A percentile compares a stretch with the other conserved stretches of the same genome.
Evolutionary conservation across 2,113 vertebrate species (phyloP).

Genomic region (Lophura nycthemera): DNA sequence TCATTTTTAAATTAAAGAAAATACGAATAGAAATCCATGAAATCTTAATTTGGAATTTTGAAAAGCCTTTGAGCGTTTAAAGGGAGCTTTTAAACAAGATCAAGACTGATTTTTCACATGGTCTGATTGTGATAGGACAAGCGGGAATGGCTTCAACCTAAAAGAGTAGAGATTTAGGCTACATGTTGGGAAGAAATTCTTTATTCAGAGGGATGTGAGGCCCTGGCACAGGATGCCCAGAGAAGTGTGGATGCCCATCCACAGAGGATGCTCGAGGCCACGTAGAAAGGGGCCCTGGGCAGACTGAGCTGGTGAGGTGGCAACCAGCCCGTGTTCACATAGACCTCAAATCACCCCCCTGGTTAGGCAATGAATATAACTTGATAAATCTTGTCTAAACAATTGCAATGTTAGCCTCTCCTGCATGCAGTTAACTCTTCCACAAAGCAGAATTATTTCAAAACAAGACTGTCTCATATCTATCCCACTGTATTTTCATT

Average conservation of each 20-base stretch:
- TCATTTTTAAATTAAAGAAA: background rate
- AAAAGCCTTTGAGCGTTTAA: background rate
- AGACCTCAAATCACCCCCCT: background rate
- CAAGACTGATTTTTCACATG: background rate
- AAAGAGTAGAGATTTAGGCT: too few species aligned
- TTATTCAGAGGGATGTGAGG: too few species aligned
- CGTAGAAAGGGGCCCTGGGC: too few species aligned
- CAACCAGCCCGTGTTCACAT: background rate
- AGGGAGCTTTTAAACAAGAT: background rate
- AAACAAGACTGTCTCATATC: background rate
- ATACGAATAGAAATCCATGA: background rate
- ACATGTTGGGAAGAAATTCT: too few species aligned
- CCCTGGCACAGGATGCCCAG: background rate
- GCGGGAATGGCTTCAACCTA: too few species aligned
- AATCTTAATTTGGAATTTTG: background rate
- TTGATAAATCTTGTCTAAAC: background rate
- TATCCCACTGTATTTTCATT: background rate
- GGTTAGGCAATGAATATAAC: background rate
- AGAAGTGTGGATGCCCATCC: background rate
- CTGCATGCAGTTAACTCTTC: background rate
- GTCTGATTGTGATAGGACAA: background rate
- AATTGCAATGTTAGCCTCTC: background rate
- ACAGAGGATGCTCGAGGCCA: background rate
- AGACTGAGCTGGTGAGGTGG: background rate
- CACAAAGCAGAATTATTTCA: background rate